Base-by-base conservation (phyloP, 2,113 vertebrate genomes). In the Ochotona curzoniae region DNA sequence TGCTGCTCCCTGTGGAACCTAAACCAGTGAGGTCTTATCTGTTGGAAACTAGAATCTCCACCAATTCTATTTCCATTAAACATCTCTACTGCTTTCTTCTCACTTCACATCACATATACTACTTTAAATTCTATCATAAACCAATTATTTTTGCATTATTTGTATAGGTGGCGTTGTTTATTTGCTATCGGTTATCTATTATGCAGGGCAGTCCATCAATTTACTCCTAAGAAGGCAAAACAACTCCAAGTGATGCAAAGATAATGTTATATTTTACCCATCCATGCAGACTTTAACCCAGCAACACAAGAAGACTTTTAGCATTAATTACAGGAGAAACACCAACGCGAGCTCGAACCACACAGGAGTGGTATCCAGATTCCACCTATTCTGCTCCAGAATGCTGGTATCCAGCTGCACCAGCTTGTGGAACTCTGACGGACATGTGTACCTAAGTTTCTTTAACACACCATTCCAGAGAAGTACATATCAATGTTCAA, bases 61-160 rank as follows among this genome's bases (percentile, higher is more conserved):
- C 28, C 20, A 14, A 0, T 7, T 38, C 26, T 2, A 2, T 15
- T 79, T 25, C 35, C 23, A 35, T 23, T 63, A 83, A 64, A 83
- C 1, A 18, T 28, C 25, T 49, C 47, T 47, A 25, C 15, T 78
- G 23, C 38, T 32, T 5, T 54, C 15, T 78, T 67, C 57, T 80
- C 20, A n/a, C 28, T 44, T 78, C 12, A 10, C 17, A 6, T 54
- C 25, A 61, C 28, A 81, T 0, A 1, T 17, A 21, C 38, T 38
- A 67, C 49, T 47, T 87, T 57, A 96, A 91, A 89, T 38, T 70
- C 9, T 20, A 74, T 54, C 32, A 35, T 78, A 91, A 91, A 92
- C 0, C 38, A 28, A 93, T 30, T 9, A 38, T 44, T 8, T 60
- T 66, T 11, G 8, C n/a, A 44, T 63, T 76, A 51, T 51, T 84